Base-by-base conservation (phyloP, 2,888 invertebrate genomes). In the Epinotia ramella region DNA sequence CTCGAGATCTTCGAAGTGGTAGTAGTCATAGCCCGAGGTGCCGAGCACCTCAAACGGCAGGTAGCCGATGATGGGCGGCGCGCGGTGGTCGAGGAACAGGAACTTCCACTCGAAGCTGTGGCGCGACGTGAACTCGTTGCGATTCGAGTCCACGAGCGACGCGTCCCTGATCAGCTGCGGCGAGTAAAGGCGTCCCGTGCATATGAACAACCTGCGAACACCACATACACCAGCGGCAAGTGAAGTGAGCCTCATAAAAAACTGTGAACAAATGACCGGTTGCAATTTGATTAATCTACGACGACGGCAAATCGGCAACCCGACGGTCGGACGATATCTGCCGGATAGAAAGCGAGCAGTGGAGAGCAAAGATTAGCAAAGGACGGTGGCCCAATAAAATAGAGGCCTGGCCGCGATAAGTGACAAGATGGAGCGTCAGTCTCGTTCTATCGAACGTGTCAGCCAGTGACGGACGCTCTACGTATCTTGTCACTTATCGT, bases 91-190 rank as follows among this genome's bases (percentile, higher is more conserved):
- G 40, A 99, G 91, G 87, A 98, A 98, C 28, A 99, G 92, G 87
- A 98, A 99, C 89, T 99, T 99, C 99, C 99, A 99, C 88, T 99
- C 99, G 80, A 99, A 95, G 87, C 98, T 98, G 86, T 99, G 98
- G 33, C 98, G 95, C 0, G 99, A 99, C 0, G 97, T 97, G 86
- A 99, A 99, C 93, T 99, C 98, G 81, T 95, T 96, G 82, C 97
- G 96, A 3, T 95, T 95, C 0, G 96, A 95, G 86, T 98, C 98
- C 13, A 97, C 95, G 2, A 98, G 95, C 0, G 97, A 97, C 93
- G 98, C 97, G 90, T 98, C 98, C 24, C 97, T 95, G 65, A 98
- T 96, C 75, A 98, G 89, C 83, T 98, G 97, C 0, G 98, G 97
- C 20, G 96, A 97, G 85, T 96, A 96, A 2, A 98, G 93, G 6